Base-by-base conservation (phyloP, 2,888 invertebrate species). In the Candidula unifasciata region DNA sequence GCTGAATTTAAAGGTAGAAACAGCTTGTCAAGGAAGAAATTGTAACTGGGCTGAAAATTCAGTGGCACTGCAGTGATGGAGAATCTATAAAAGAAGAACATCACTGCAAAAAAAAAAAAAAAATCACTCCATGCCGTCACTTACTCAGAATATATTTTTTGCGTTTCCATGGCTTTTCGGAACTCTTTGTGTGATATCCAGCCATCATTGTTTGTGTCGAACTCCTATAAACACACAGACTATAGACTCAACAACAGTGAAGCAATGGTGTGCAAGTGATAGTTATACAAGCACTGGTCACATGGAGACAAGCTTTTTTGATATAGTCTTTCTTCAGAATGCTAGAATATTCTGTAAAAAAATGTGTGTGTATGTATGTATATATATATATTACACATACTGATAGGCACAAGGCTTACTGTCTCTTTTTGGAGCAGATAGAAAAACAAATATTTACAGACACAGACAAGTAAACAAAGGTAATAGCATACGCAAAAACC, bases 161-260 rank as follows among this genome's bases (percentile, higher is more conserved):
- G 98, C 91, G 98, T 97, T 93, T 99, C 99, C 98, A 99, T 98
- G 82, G 99, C 99, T 90, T 98, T 97, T 93, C 97, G 97, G 94
- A 99, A 99, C 94, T 99, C 99, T 93, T 99, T 99, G 0, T 98
- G 98, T 89, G 97, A 96, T 6, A 99, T 98, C 97, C 98, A 98
- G 8, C 99, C 99, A 93, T 99, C 99, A 90, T 96, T 97, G 93
- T 99, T 99, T 37, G 96, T 95, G 94, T 99, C 99, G 86, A 99
- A 93, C 87, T 94, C 94, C 94, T 94, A 88, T 30, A 84, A 78
- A 80, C 68, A 84, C 60, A 84, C 33, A 74, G 74, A 66, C 79
- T 71, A n/a, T 0, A 80, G 35, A 71, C 71, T 74, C 37, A 82
- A 74, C 44, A 79, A 18, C 64, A 64, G 64, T 52, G 21, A 44